Conservation (phyloP, 2,888 invertebrate genomes). For the Disparrhopalites patrizii region DNA sequence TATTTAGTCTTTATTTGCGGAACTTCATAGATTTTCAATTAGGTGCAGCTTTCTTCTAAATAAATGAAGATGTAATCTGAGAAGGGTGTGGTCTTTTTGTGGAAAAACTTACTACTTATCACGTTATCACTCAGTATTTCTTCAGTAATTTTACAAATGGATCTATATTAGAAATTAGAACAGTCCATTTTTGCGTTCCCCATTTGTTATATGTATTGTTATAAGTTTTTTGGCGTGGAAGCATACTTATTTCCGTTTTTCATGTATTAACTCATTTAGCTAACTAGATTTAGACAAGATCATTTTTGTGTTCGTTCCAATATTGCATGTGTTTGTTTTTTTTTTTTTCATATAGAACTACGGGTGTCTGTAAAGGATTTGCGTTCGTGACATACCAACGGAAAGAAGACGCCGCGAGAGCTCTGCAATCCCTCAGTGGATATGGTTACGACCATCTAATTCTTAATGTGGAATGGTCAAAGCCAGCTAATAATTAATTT, state of each 20-base stretch:
- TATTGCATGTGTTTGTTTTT: background rate
- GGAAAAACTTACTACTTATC: no score
- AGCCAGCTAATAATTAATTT: constrained; percentile 56
- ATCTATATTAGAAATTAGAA: background rate
- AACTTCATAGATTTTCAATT: no score
- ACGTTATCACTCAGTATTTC: background rate
- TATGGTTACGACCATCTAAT: constrained; percentile 98
- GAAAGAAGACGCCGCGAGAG: constrained; percentile 84
- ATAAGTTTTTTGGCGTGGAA: background rate
- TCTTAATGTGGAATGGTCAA: constrained; percentile 98
- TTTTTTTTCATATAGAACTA: constrained; percentile 58
- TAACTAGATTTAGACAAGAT: no score
- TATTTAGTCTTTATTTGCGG: no score
- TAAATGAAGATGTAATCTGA: no score
- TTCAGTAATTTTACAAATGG: background rate
- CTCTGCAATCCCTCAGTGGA: constrained; percentile 83
- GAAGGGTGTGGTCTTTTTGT: no score
- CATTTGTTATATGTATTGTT: constrained; percentile 1
- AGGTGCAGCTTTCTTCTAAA: no score
- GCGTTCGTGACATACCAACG: constrained; percentile 96
- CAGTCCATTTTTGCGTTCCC: background rate
- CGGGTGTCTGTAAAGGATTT: constrained; percentile 90
- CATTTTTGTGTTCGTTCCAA: no score
- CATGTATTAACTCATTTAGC: no score
- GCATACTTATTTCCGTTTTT: background rate